Percentiles rank a stretch among this genome's conserved stretches.
phyloP scores from a whole-genome alignment of 2,113 vertebrate genomes.

The Lasiurus cinereus region DNA sequence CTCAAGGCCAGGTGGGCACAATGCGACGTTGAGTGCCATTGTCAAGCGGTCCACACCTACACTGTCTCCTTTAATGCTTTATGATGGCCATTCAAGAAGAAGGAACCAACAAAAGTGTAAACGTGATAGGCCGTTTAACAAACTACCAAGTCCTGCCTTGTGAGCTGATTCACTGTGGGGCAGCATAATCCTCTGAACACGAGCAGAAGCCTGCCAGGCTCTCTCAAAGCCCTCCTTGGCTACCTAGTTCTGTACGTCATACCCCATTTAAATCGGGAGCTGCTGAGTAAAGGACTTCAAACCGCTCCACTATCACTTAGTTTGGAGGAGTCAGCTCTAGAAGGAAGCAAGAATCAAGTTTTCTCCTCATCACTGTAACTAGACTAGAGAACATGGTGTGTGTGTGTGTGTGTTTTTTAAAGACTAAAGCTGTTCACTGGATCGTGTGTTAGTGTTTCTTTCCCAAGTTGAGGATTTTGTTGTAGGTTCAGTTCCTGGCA shows the following conservation, averaged over 20 bases:
- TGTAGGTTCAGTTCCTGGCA: slow-evolving; percentile 80
- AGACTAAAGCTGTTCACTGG: slow-evolving; percentile 50
- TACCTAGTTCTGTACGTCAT: background rate
- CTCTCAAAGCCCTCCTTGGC: background rate
- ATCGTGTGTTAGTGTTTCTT: slow-evolving; percentile 62
- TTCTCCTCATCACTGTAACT: slow-evolving; percentile 46
- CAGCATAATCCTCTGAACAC: background rate
- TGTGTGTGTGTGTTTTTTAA: background rate
- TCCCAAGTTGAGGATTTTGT: slow-evolving; percentile 71
- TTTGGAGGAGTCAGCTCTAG: background rate
- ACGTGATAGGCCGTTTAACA: slow-evolving; percentile 63
- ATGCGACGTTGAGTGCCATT: slow-evolving; percentile 69
- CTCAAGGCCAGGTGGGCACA: slow-evolving; percentile 73
- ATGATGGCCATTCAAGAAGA: slow-evolving; percentile 69
- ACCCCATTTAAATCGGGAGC: background rate
- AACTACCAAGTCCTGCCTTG: slow-evolving; percentile 30
- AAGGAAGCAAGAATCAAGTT: slow-evolving; percentile 32
- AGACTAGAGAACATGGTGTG: background rate
- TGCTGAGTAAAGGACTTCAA: slow-evolving; percentile 33
- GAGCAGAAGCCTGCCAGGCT: background rate
- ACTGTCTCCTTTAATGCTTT: slow-evolving; percentile 70
- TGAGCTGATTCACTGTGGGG: background rate
- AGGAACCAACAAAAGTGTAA: slow-evolving; percentile 47
- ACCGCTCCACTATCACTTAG: background rate
- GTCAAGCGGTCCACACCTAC: slow-evolving; percentile 76